Evolutionary conservation across 1,140 invertebrate species (phyloP).

Genomic region (Centruroides vittatus): DNA sequence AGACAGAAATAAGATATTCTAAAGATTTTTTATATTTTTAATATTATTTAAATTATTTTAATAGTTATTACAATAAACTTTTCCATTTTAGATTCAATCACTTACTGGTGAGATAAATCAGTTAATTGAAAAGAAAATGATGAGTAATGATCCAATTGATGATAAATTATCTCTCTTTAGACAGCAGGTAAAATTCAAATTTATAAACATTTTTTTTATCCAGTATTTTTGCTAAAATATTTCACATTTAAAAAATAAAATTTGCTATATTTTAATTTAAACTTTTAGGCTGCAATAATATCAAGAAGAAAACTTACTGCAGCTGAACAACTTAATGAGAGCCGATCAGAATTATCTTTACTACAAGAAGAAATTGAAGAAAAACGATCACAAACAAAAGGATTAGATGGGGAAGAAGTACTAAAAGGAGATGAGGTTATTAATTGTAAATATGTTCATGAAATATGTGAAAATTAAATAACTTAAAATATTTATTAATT

Average conservation of each 20-base stretch:
- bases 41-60: too few species aligned
- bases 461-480: too few species aligned
- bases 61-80: too few species aligned
- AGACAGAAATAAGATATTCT: too few species aligned
- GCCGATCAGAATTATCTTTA: conserved; percentile 42
- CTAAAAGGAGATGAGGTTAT: conserved; percentile 55
- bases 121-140: conserved; percentile 35
- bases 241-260: not conserved
- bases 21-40: too few species aligned
- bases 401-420: conserved; percentile 40
- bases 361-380: conserved; percentile 40
- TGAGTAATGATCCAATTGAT: conserved; percentile 35
- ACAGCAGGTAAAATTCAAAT: conserved; percentile 42
- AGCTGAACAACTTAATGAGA: conserved; percentile 49
- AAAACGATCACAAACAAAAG: conserved; percentile 34
- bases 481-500: too few species aligned
- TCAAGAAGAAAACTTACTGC: conserved; percentile 56
- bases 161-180: conserved; percentile 67
- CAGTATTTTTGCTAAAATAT: not conserved
- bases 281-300: conserved; percentile 49
- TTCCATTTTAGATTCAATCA: conserved; percentile 36
- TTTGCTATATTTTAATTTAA: not conserved
- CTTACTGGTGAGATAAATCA: conserved; percentile 46
- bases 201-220: not conserved
- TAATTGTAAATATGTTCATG: too few species aligned